Conservation (phyloP, 2,113 vertebrate species). For the Spilogale gracilis region DNA sequence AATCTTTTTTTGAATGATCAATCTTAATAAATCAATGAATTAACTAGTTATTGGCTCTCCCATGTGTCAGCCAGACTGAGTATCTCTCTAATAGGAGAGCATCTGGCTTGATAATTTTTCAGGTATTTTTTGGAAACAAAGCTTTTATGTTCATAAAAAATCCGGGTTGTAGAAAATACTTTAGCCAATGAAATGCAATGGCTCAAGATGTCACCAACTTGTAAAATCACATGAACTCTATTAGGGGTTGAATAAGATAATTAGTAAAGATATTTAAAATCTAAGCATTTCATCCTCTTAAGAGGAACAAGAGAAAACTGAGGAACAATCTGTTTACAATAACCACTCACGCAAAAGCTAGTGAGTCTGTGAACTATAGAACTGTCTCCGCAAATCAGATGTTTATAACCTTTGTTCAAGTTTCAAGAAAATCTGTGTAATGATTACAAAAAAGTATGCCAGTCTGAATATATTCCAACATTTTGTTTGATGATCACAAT, state of each 20-base stretch:
- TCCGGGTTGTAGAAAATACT: neutral
- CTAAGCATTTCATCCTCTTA: neutral
- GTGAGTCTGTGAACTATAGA: neutral
- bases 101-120: neutral
- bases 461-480: neutral
- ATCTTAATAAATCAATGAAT: neutral
- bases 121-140: neutral
- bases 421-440: slow-evolving; percentile 48
- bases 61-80: neutral
- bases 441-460: neutral
- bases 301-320: neutral
- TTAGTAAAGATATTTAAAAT: slow-evolving; percentile 8
- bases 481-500: slow-evolving; percentile 26
- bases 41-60: neutral
- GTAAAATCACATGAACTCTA: slow-evolving; percentile 17
- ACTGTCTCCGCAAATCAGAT: neutral
- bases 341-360: neutral
- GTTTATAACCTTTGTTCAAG: neutral
- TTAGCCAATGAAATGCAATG: slow-evolving; percentile 14
- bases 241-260: neutral
- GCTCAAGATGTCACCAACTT: neutral
- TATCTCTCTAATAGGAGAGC: neutral
- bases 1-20: slow-evolving; percentile 5
- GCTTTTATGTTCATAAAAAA: slow-evolving; percentile 25
- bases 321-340: neutral